These are phyloP conservation scores for Anarhynchus alexandrinus DNA, from an alignment of 2,113 vertebrate species.

Conservation along the genomic window DNA sequence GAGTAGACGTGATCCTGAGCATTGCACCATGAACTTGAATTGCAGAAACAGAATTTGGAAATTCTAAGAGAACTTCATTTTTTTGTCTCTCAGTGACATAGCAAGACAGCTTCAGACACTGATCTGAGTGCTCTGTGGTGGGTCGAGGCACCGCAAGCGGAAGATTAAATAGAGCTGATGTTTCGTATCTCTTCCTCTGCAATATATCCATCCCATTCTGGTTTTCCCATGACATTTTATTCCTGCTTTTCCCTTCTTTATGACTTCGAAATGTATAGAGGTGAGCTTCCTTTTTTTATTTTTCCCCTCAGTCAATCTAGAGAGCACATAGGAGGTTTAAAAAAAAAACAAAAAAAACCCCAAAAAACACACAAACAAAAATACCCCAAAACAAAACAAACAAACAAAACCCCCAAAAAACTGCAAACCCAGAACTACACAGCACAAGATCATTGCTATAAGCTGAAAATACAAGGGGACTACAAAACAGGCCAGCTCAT, in stretches of 20 bases:
- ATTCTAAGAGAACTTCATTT: background rate
- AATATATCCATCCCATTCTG: background rate
- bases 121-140: background rate
- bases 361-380: background rate
- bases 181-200: background rate
- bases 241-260: background rate
- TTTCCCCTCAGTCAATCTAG: background rate
- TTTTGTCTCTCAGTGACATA: background rate
- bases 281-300: background rate
- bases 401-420: background rate
- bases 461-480: background rate
- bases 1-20: accelerated
- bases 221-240: background rate
- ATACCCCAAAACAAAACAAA: background rate
- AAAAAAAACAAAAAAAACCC: background rate
- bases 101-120: background rate
- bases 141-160: background rate
- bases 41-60: background rate
- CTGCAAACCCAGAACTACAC: background rate
- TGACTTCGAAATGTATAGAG: background rate
- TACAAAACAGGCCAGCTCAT: background rate
- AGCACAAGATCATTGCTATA: background rate
- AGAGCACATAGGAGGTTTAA: background rate
- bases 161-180: background rate
- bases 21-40: accelerated